These are phyloP conservation scores for Catostomus latipinnis DNA, from an alignment of 2,797 vertebrate genomes.

Conservation along the genomic window DNA sequence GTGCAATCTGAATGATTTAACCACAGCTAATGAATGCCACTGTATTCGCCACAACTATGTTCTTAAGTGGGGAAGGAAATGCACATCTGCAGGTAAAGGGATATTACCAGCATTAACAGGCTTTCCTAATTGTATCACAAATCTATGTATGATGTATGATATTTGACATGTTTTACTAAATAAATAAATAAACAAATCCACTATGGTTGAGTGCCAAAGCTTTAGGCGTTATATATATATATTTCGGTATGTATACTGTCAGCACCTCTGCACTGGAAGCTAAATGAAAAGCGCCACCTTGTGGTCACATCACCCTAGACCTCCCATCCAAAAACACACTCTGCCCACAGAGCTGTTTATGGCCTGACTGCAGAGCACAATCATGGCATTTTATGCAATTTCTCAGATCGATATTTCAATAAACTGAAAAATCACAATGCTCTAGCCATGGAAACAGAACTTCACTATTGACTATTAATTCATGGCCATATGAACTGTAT, in stretches of 20 bases:
- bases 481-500: not conserved
- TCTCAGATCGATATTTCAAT: not conserved
- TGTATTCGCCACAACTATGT: not conserved
- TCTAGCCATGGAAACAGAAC: not conserved
- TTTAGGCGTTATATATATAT: constrained; percentile 15
- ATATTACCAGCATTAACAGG: not conserved
- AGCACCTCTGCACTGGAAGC: not conserved
- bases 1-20: not conserved
- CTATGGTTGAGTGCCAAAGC: constrained; percentile 19
- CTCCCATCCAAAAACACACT: not conserved
- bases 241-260: not conserved
- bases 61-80: not conserved
- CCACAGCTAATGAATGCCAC: not conserved
- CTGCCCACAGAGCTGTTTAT: not conserved
- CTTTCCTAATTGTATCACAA: not conserved
- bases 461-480: too few species aligned
- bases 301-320: not conserved
- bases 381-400: not conserved
- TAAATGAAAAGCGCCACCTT: constrained; percentile 9
- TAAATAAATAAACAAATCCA: not conserved
- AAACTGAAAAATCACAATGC: not conserved
- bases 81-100: not conserved
- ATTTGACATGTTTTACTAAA: not conserved
- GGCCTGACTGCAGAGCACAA: not conserved
- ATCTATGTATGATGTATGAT: constrained; percentile 18